These are phyloP conservation scores for Azemiops feae DNA, from an alignment of 2,113 vertebrate species.

Conservation along the genomic window DNA sequence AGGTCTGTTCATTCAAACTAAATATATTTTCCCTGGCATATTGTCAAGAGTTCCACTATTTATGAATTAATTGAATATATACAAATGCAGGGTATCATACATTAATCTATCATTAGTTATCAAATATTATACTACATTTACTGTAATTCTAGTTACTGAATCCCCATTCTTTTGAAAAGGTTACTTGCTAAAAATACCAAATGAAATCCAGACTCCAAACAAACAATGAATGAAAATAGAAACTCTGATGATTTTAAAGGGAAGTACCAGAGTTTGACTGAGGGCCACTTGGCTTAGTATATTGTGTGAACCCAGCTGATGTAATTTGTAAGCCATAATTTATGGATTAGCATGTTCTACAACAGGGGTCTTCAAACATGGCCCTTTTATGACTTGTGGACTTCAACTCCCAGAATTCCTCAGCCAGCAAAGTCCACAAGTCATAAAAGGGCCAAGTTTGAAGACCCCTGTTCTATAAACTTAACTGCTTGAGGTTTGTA, in stretches of 20 bases:
- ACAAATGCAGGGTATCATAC: constrained; percentile 13
- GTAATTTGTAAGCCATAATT: not conserved
- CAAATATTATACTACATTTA: constrained; percentile 38
- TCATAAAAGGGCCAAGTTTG: no score
- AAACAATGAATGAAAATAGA: not conserved
- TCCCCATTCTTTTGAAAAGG: constrained; percentile 9
- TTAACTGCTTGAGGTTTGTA: not conserved
- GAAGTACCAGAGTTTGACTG: not conserved
- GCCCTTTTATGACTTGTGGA: no score
- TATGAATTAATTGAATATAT: constrained; percentile 37
- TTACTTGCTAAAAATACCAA: constrained; percentile 19
- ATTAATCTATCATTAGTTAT: constrained; percentile 29
- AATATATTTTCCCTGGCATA: constrained; percentile 17
- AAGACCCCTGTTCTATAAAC: not conserved
- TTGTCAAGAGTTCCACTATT: not conserved
- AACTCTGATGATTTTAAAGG: not conserved
- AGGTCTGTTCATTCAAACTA: constrained; percentile 35
- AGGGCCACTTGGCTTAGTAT: not conserved
- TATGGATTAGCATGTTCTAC: not conserved
- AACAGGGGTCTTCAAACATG: no score
- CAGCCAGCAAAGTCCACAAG: no score
- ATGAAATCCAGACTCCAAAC: not conserved
- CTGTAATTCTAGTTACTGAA: constrained; percentile 23
- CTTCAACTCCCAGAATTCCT: no score
- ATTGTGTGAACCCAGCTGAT: not conserved